phyloP scores from a whole-genome alignment of 92 coral and sea anemone genomes.

The Epizoanthus illoricatus region DNA sequence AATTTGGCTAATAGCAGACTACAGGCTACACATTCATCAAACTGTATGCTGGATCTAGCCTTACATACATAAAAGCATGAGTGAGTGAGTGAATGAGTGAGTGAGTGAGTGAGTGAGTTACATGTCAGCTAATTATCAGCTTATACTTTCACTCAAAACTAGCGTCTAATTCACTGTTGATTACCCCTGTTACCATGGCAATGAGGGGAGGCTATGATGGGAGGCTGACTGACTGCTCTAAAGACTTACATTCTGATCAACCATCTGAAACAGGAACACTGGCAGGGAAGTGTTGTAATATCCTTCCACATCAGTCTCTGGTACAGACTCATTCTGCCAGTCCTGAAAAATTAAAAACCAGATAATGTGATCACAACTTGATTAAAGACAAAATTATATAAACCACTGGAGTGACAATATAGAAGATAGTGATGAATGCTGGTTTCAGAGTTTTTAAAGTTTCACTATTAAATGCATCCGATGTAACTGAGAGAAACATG shows the following conservation, averaged over 20 bases:
- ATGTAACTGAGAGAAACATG: too few relatives aligned
- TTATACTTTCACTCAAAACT: too few relatives aligned
- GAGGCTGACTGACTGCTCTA: background rate
- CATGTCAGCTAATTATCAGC: background rate
- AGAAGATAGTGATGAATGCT: background rate
- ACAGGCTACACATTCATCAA: background rate
- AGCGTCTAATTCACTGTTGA: too few relatives aligned
- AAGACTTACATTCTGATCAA: slow-evolving; percentile 86
- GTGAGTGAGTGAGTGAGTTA: background rate
- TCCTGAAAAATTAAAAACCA: slow-evolving; percentile 52
- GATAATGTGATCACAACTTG: background rate
- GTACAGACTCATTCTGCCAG: slow-evolving; percentile 82
- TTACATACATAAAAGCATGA: too few relatives aligned
- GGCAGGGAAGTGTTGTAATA: slow-evolving; percentile 95
- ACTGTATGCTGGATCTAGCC: background rate
- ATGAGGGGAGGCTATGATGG: too few relatives aligned
- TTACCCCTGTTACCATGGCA: too few relatives aligned
- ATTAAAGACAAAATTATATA: background rate
- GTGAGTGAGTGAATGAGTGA: background rate
- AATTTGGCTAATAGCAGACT: too few relatives aligned
- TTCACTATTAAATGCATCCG: too few relatives aligned
- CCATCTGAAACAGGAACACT: slow-evolving; percentile 94
- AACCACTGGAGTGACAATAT: background rate
- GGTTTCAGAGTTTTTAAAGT: too few relatives aligned
- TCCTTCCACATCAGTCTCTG: slow-evolving; percentile 92